Evolutionary conservation across 1,140 invertebrate species (phyloP), one percentile per base, ranked within the genome.

Genomic region (Pygmarrhopalites habei): DNA sequence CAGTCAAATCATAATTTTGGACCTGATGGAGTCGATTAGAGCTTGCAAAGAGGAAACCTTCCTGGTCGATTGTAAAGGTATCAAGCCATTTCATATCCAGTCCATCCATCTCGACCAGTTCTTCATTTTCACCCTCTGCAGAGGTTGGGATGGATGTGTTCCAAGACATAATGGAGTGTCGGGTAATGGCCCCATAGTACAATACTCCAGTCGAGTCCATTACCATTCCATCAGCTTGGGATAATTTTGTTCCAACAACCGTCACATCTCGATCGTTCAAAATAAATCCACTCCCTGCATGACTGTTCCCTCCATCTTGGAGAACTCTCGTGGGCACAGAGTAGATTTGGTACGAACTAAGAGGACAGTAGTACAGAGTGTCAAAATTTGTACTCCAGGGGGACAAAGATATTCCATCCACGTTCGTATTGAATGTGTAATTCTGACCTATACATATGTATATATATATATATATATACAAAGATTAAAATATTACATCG

Each of bases 311-410:
- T 12, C 15, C 51, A 10, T 25, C 28, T 78, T 71, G 84, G 82
- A 66, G 56, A 15, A 32, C 30, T 12, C 84, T 79, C 0, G 86
- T 86, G 10, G 86, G 81, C 5, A 91, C 81, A 52, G 85, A 86
- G 75, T 86, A 90, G 1, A 90, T 62, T 80, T 86, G 81, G 75
- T 89, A 83, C 5, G 86, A 88, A n/a, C 88, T 88, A 59, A 90
- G 75, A 0, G 89, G 87, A 73, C 90, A 87, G 76, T 84, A 90
- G 73, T 88, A 91, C 0, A 90, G 66, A 10, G 74, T 44, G 75
- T 56, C 83, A 75, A 56, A 82, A 77, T 2, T 78, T 68, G n/a
- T 82, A 21, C 81, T 76, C 47, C 80, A 81, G 0, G 84, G 80
- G 0, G 87, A 88, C 64, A 88, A 82, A 0, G 85, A 39, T 14